Conservation (phyloP, 2,113 vertebrate genomes). For the Urocynchramus pylzowi region DNA sequence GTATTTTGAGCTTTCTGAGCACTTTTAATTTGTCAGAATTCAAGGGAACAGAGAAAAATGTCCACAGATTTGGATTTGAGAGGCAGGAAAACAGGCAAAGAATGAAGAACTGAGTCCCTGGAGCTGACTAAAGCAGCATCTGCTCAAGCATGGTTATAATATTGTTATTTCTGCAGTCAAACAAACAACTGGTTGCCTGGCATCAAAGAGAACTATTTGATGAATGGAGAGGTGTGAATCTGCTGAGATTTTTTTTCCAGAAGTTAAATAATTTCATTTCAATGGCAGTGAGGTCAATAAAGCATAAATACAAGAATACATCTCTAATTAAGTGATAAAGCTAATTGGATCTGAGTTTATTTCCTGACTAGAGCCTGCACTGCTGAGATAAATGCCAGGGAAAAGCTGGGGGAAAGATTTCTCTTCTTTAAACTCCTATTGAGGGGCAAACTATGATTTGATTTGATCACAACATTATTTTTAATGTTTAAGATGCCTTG, state of each 20-base stretch:
- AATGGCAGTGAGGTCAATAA: neutral
- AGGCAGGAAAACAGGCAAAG: neutral
- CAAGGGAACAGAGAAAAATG: neutral
- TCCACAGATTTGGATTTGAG: neutral
- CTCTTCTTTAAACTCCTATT: neutral
- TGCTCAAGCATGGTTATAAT: neutral
- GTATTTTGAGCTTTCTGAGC: neutral
- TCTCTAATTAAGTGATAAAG: conserved; percentile 46
- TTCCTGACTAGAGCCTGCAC: conserved; percentile 45
- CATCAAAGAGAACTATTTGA: neutral
- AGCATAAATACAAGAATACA: conserved; percentile 36
- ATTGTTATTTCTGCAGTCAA: neutral
- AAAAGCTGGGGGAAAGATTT: conserved; percentile 2
- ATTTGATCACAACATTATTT: neutral
- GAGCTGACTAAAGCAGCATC: neutral
- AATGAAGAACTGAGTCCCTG: neutral
- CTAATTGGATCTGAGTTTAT: conserved; percentile 62
- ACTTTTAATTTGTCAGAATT: neutral
- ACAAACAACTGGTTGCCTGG: neutral
- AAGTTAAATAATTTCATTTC: conserved; percentile 44
- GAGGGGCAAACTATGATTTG: neutral
- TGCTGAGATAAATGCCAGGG: conserved; percentile 39
- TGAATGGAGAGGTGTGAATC: neutral
- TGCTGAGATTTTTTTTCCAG: neutral
- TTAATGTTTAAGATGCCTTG: neutral